Evolutionary conservation across 92 coral and sea anemone genomes (phyloP), one percentile per base, ranked within the genome.

Genomic region (Parazoanthus atlanticus): DNA sequence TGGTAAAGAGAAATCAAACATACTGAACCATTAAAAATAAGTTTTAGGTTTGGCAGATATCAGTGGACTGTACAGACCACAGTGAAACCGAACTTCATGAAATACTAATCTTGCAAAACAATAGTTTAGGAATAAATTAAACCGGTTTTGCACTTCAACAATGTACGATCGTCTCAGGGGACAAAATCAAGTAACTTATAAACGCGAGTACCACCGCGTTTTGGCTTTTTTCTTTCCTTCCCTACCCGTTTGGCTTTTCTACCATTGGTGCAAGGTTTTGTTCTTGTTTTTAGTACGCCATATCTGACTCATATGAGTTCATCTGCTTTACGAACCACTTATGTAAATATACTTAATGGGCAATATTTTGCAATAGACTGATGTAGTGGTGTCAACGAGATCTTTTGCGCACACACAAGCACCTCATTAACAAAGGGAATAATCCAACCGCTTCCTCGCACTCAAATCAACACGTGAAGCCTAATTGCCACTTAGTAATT

Each of bases 81-180:
- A 25, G 41, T 46, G 41, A 43, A 71, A 28, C 23, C 43, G 40
- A 46, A 80, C 78, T 67, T 29, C 52, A 21, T 38, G 30, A 84
- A 33, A 19, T 3, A 84, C 47, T 84, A 69, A 41, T 41, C 78
- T 70, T 46, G 28, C 43, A 21, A 26, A 84, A 84, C 78, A 84
- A 84, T 25, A 46, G 87, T 30, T 43, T 33, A n/a, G 40, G 87
- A 84, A 84, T 84, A 84, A 69, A 84, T 84, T 82, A 67, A 67
- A 70, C 79, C 16, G 30, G 79, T 36, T 74, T 75, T 75, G 7
- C 79, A 23, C 10, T 75, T 19, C 49, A 8, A 75, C 11, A 15
- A 61, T 12, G 12, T 32, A 16, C 47, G 10, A 26, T 40, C 43
- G 49, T 75, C 79, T 75, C 79, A 33, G 33, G 79, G 79, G 79